Evolutionary conservation across 2,888 invertebrate genomes (phyloP), one percentile per base, ranked within the genome.

Genomic region (Bursaphelenchus okinawaensis): DNA sequence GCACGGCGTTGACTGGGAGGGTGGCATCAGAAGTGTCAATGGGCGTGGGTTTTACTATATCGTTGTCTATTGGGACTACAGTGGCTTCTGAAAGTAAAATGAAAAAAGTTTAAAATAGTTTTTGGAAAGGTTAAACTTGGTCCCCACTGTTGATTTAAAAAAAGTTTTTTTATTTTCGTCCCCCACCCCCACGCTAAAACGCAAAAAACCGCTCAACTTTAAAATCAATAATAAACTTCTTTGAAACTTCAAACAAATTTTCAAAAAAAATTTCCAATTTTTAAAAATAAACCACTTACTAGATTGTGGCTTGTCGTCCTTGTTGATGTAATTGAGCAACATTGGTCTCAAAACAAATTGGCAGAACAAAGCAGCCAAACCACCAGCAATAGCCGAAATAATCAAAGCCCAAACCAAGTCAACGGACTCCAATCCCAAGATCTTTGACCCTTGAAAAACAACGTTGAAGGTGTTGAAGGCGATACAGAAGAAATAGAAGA

Each of bases 381-480:
- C 74, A 0, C 92, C 91, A 51, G 89, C 84, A 9, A 86, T 86
- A 68, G 89, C 74, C 40, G 92, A 88, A n/a, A 89, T 86, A 22
- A 87, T 84, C 64, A 89, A 79, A 23, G 91, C 91, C 62, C 89
- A 87, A 91, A 93, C 94, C 78, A 90, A 85, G 2, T 93, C 92
- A 75, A 95, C 89, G 72, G 88, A 88, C 83, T 93, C 90, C 88
- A 95, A 89, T 80, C 89, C 87, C 72, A 95, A 85, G 81, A 94
- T 90, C 68, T 72, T 73, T 1, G 79, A 78, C 64, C 96, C 96
- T 84, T 94, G 92, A 75, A 91, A 90, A 59, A 92, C 90, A 64
- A 98, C 90, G 74, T 94, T 94, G 82, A 96, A 88, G 16, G 93
- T 88, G 84, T 98, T 98, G 73, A 95, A 88, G 68, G 91, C 88